phyloP scores from a whole-genome alignment of 2,888 invertebrate species.

The Helobdella robusta region DNA sequence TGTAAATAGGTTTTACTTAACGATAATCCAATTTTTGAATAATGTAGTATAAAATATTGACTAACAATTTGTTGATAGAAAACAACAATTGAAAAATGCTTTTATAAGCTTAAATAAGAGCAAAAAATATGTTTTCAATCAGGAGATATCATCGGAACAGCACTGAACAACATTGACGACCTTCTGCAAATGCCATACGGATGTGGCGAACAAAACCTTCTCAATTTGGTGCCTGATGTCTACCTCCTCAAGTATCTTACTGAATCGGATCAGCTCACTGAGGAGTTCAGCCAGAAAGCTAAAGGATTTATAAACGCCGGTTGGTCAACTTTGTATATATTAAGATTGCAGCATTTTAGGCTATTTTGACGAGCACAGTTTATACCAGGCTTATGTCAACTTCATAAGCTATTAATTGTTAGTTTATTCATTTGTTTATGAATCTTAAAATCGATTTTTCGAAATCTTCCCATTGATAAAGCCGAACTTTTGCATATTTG shows the following conservation, averaged over 20 bases:
- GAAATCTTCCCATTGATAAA: too few species aligned
- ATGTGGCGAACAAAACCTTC: slow-evolving; percentile 85
- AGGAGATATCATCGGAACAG: slow-evolving; percentile 71
- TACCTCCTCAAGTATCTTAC: slow-evolving; percentile 76
- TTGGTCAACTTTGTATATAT: slow-evolving; percentile 32
- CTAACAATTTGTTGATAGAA: too few species aligned
- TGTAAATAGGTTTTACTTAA: too few species aligned
- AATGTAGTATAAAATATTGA: too few species aligned
- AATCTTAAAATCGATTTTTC: too few species aligned
- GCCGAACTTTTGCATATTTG: too few species aligned
- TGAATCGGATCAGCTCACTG: slow-evolving; percentile 62
- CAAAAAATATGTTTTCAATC: slow-evolving; percentile 13
- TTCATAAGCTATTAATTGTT: too few species aligned
- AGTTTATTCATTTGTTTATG: too few species aligned
- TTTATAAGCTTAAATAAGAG: not conserved
- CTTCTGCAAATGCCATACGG: slow-evolving; percentile 72
- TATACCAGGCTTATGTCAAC: too few species aligned
- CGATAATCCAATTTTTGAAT: too few species aligned
- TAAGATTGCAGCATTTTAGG: too few species aligned
- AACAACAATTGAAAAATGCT: not conserved
- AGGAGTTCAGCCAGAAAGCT: slow-evolving; percentile 59
- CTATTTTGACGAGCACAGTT: too few species aligned
- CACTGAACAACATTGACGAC: slow-evolving; percentile 65
- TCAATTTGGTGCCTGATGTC: slow-evolving; percentile 80
- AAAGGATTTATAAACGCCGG: slow-evolving; percentile 57